Evolutionary conservation across 2,888 invertebrate species (phyloP).

Genomic region (Heliconius erato): DNA sequence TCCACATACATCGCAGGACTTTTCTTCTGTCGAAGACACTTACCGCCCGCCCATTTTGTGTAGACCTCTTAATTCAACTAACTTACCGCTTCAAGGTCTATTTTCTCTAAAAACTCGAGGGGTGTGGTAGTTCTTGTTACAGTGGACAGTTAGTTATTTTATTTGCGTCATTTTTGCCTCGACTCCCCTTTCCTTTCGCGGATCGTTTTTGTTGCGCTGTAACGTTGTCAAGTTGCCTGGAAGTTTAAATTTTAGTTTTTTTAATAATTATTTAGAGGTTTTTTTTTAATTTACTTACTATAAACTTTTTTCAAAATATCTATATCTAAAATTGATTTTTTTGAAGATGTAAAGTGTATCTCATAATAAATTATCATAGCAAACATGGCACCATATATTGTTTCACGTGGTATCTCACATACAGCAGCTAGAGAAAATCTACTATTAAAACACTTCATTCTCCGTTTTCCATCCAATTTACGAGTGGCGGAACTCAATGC

Average conservation of each 20-base stretch:
- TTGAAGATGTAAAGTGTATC: no score
- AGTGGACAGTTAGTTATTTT: slow-evolving; percentile 74
- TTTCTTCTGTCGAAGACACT: slow-evolving; percentile 59
- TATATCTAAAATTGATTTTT: no score
- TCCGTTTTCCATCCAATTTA: no score
- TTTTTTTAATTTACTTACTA: neutral
- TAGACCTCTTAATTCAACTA: slow-evolving; percentile 52
- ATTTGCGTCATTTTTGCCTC: slow-evolving; percentile 81
- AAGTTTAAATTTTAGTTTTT: slow-evolving; percentile 44
- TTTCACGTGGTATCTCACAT: no score
- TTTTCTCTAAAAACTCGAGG: slow-evolving; percentile 46
- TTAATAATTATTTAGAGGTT: neutral
- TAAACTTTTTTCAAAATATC: neutral
- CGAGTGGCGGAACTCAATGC: no score
- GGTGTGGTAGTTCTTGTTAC: slow-evolving; percentile 56
- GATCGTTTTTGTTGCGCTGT: slow-evolving; percentile 74
- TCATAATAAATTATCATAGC: no score
- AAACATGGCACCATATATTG: no score
- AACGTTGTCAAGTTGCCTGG: slow-evolving; percentile 65
- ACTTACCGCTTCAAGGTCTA: slow-evolving; percentile 49
- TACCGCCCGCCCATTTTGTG: slow-evolving; percentile 55
- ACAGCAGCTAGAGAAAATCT: no score
- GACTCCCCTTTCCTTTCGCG: slow-evolving; percentile 69
- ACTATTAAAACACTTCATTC: no score
- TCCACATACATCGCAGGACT: slow-evolving; percentile 38